These are phyloP conservation scores for Enteromius viviparus DNA, from an alignment of 2,797 vertebrate genomes.

Conservation along the genomic window DNA sequence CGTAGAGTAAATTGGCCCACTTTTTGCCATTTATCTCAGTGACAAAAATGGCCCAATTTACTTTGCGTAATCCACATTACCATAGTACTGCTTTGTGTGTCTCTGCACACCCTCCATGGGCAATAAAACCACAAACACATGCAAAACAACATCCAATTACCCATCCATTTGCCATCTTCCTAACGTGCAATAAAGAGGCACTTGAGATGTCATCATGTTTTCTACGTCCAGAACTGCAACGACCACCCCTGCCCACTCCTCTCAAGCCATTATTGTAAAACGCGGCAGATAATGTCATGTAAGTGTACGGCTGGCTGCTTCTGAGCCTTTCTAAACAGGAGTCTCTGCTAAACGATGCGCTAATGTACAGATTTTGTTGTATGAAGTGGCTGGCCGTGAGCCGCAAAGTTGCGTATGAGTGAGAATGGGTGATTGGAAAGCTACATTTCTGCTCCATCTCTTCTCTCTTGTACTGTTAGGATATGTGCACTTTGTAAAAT, in stretches of 20 bases:
- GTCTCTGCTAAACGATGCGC: neutral
- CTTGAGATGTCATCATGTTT: neutral
- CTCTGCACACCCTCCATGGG: neutral
- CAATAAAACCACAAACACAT: neutral
- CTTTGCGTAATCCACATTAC: neutral
- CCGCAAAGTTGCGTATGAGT: neutral
- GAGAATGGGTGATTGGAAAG: neutral
- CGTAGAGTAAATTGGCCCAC: neutral
- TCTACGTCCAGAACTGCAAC: neutral
- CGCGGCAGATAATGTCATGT: conserved; percentile 14
- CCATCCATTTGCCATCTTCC: conserved; percentile 23
- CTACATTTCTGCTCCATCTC: conserved; percentile 10
- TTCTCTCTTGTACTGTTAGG: neutral
- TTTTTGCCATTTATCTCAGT: conserved; percentile 2
- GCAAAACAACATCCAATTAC: conserved; percentile 20
- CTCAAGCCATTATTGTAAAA: conserved; percentile 13
- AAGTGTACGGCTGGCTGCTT: neutral
- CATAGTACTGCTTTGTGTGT: neutral
- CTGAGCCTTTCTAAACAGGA: neutral
- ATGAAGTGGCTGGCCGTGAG: conserved; percentile 5
- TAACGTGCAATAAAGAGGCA: neutral
- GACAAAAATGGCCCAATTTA: conserved; percentile 22
- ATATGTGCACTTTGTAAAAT: neutral
- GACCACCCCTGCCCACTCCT: conserved; percentile 26
- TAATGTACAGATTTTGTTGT: conserved; percentile 3